Evolutionary conservation across 2,113 vertebrate species (phyloP).

Genomic region (Peromyscus leucopus): DNA sequence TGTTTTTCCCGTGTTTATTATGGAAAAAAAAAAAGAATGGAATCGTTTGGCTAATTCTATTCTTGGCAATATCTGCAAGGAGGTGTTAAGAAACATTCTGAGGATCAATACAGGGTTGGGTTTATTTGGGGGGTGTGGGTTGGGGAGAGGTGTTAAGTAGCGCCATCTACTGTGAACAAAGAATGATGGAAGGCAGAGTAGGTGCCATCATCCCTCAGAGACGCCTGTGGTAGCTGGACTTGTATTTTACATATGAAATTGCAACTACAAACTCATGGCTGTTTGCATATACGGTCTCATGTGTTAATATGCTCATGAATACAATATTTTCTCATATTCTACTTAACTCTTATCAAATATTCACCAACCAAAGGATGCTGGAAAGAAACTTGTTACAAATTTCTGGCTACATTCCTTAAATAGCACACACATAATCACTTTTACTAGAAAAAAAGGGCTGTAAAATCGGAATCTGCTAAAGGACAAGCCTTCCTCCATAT

Average conservation of each 20-base stretch:
- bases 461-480: background rate
- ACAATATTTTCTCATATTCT: background rate
- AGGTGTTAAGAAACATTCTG: background rate
- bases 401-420: background rate
- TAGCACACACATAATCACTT: background rate
- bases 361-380: fast-evolving
- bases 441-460: background rate
- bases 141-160: background rate
- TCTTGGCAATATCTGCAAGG: background rate
- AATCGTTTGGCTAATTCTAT: background rate
- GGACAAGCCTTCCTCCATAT: too few relatives aligned
- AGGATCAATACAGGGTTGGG: background rate
- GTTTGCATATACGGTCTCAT: too few relatives aligned
- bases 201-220: background rate
- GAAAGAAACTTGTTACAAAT: background rate
- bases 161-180: background rate
- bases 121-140: too few relatives aligned
- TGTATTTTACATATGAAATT: background rate
- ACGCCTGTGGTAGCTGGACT: background rate
- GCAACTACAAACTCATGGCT: background rate
- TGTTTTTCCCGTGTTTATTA: background rate
- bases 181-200: background rate
- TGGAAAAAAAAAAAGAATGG: background rate
- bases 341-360: background rate
- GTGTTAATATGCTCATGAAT: background rate